Evolutionary conservation across 2,888 invertebrate species (phyloP).

Genomic region (Fragum fragum): DNA sequence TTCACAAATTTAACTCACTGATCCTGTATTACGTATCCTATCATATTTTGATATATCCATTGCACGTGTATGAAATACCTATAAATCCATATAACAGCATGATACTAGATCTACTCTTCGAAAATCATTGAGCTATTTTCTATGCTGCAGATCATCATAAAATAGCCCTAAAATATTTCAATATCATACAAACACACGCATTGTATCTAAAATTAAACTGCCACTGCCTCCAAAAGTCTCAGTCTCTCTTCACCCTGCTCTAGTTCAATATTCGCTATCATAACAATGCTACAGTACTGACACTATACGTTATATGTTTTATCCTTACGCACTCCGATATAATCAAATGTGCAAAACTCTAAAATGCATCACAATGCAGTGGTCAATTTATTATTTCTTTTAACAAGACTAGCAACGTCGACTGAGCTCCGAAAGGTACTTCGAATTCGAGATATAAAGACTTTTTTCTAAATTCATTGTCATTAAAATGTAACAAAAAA

Average conservation of each 20-base stretch:
- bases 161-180: constrained; percentile 19
- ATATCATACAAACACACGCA: constrained; percentile 9
- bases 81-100: background rate
- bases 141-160: constrained; percentile 4
- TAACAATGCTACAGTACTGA: background rate
- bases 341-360: too few species aligned
- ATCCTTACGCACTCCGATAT: too few species aligned
- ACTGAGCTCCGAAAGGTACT: too few species aligned
- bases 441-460: too few species aligned
- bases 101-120: background rate
- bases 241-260: background rate
- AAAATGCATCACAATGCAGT: too few species aligned
- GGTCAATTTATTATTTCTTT: too few species aligned
- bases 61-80: background rate
- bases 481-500: too few species aligned
- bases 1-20: background rate
- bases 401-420: too few species aligned
- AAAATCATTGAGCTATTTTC: background rate
- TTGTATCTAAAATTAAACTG: constrained; percentile 5
- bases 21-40: background rate
- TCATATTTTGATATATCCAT: background rate
- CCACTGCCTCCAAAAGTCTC: background rate
- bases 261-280: constrained; percentile 3
- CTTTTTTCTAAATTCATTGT: too few species aligned
- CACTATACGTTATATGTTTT: too few species aligned